These are phyloP conservation scores for Aphis craccivora DNA, from an alignment of 1,140 invertebrate species.

Conservation along the genomic window DNA sequence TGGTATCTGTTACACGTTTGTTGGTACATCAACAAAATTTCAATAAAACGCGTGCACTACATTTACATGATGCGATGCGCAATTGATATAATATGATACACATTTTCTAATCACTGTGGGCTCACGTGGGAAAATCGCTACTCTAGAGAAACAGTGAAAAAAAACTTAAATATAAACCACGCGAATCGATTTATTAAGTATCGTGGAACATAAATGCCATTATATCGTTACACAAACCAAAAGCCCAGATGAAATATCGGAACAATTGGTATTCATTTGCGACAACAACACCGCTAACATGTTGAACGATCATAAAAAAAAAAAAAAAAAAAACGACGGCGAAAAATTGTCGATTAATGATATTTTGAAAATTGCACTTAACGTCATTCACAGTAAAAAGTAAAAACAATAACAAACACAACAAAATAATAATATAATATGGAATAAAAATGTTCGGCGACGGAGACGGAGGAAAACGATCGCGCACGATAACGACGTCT, in stretches of 20 bases:
- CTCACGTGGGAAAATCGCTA: background rate
- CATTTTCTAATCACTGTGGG: background rate
- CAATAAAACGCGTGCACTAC: background rate
- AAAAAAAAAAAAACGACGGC: background rate
- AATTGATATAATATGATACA: background rate
- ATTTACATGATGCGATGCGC: background rate
- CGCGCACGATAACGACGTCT: constrained; percentile 53
- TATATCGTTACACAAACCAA: background rate
- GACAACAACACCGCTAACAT: background rate
- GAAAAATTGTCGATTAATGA: background rate
- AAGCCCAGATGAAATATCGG: background rate
- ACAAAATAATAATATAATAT: background rate
- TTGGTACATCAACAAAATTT: background rate
- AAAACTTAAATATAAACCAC: background rate
- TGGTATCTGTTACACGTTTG: background rate
- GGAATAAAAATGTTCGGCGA: background rate
- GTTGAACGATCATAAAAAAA: background rate
- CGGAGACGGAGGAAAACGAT: constrained; percentile 45
- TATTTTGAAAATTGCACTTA: background rate
- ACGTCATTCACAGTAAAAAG: background rate
- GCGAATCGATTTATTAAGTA: background rate
- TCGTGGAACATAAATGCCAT: background rate
- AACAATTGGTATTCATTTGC: background rate
- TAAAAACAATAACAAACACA: background rate
- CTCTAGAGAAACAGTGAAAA: background rate